Conservation (phyloP, 2,888 invertebrate genomes). For the Zygogramma bicolorata region DNA sequence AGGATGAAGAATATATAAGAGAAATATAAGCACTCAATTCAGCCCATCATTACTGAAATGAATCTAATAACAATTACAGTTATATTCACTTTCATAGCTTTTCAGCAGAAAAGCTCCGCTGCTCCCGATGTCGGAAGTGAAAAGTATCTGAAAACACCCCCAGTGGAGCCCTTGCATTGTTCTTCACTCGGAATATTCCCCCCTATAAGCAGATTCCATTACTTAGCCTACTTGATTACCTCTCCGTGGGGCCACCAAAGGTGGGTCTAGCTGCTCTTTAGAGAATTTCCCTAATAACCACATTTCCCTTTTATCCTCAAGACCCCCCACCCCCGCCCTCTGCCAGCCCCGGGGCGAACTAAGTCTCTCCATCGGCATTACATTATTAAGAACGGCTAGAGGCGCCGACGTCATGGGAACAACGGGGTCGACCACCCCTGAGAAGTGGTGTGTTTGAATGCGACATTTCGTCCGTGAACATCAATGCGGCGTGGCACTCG, state of each 20-base stretch:
- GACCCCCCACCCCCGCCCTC: not conserved
- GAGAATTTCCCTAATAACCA: not conserved
- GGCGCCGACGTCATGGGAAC: not conserved
- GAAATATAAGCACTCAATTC: too few species aligned
- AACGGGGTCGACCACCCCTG: not conserved
- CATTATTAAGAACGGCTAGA: not conserved
- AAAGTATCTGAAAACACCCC: not conserved
- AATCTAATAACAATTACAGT: too few species aligned
- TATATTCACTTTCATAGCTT: too few species aligned
- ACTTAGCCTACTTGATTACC: constrained; percentile 3
- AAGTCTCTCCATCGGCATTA: not conserved
- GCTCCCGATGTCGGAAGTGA: not conserved
- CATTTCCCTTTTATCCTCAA: constrained; percentile 4
- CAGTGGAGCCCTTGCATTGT: too few species aligned
- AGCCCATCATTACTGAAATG: too few species aligned
- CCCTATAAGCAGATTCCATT: not conserved
- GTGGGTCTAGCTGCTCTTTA: constrained; percentile 7
- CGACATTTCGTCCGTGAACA: not conserved
- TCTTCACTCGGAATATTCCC: not conserved
- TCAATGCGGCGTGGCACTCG: not conserved
- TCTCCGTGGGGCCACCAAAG: not conserved
- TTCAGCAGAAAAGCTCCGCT: too few species aligned
- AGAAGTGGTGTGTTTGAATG: not conserved
- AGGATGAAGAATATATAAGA: too few species aligned
- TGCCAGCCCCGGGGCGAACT: not conserved